phyloP scores from a whole-genome alignment of 2,113 vertebrate species.

The Plecotus auritus region DNA sequence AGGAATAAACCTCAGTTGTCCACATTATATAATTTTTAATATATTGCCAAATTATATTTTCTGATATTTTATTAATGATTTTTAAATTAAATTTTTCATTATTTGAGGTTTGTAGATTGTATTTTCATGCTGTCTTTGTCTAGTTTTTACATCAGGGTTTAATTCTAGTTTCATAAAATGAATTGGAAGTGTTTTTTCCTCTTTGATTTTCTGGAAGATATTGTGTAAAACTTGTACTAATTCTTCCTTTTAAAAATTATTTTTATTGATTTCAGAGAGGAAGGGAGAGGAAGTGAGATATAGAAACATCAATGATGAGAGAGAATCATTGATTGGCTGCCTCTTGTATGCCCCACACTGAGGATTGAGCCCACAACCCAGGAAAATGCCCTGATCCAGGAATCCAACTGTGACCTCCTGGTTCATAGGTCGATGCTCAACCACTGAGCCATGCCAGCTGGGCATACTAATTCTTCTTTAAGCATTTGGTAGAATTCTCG shows the following conservation, averaged over 20 bases:
- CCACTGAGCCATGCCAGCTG: too few species aligned
- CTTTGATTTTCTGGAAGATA: not conserved
- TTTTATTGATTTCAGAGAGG: too few species aligned
- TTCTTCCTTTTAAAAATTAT: not conserved
- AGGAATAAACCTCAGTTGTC: not conserved
- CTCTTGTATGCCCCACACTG: too few species aligned
- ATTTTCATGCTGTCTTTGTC: not conserved
- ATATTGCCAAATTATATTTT: not conserved
- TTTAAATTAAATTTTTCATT: not conserved
- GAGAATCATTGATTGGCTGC: too few species aligned
- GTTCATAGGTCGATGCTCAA: too few species aligned
- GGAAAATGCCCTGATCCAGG: too few species aligned
- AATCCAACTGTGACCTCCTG: too few species aligned
- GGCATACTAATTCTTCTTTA: constrained; percentile 8
- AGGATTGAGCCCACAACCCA: too few species aligned
- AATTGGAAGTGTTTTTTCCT: not conserved
- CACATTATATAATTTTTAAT: not conserved
- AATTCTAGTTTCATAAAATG: not conserved
- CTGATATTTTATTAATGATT: not conserved
- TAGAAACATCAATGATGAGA: too few species aligned
- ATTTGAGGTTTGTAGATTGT: not conserved
- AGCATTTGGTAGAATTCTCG: not conserved
- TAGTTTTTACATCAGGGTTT: not conserved
- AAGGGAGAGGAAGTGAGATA: too few species aligned
- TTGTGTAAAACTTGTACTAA: not conserved